Evolutionary conservation across 2,797 vertebrate species (phyloP).

Genomic region (Chelon labrosus): DNA sequence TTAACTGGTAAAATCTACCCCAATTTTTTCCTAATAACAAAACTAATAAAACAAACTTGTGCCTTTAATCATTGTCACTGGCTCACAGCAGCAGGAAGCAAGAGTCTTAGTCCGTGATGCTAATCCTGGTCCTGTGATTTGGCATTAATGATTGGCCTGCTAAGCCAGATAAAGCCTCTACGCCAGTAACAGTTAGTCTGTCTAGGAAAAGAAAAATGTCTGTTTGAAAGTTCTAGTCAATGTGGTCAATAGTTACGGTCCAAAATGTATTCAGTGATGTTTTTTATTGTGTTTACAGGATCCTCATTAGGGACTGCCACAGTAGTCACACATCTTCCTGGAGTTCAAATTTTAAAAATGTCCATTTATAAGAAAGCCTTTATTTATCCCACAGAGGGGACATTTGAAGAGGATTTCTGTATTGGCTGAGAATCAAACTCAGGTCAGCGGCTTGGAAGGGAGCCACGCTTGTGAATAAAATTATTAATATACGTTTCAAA

Average conservation of each 20-base stretch:
- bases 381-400: too few relatives aligned
- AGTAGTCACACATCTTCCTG: not conserved
- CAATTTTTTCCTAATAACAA: not conserved
- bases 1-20: not conserved
- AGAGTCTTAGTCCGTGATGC: slow-evolving; percentile 65
- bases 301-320: not conserved
- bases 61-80: not conserved
- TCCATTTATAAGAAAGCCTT: too few relatives aligned
- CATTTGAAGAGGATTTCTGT: too few relatives aligned
- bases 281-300: not conserved
- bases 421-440: too few relatives aligned
- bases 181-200: slow-evolving; percentile 52
- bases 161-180: slow-evolving; percentile 71
- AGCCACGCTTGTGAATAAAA: too few relatives aligned
- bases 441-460: too few relatives aligned
- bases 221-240: not conserved
- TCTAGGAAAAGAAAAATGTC: slow-evolving; percentile 31
- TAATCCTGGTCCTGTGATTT: slow-evolving; percentile 82
- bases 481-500: too few relatives aligned
- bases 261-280: not conserved
- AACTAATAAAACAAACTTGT: not conserved
- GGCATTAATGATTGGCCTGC: slow-evolving; percentile 62
- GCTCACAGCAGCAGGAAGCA: slow-evolving; percentile 51
- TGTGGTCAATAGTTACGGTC: not conserved
- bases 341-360: too few relatives aligned